Base-by-base conservation (phyloP, 23 tunicate genomes). In the Trididemnum clinides region DNA sequence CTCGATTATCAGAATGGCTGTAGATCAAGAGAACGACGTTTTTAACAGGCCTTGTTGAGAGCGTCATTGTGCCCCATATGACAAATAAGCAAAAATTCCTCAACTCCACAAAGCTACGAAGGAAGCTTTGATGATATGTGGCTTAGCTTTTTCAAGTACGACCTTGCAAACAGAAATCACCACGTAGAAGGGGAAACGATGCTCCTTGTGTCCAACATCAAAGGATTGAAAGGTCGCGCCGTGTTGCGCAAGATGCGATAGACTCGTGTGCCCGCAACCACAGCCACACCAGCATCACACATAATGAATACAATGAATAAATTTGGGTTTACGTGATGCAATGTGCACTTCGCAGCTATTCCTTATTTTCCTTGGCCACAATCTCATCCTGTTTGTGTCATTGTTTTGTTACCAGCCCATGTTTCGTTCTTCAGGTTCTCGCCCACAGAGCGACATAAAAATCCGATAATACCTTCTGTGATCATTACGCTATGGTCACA, bases 71-170 rank as follows among this genome's bases (percentile, higher is more conserved):
- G 22, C 80, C 80, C 57, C 80, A 38, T 37, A 70, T 70, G 76
- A 70, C 4, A 37, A 70, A 35, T 27, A 70, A 37, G n/a, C n/a
- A n/a, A n/a, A 70, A 70, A 70, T n/a, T 27, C 76, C 36, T 27
- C 76, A 70, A 25, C 76, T 70, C 76, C 76, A 70, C 36, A 70
- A 70, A 70, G 76, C 76, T 37, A 70, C 76, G 30, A 70, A n/a
- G 30, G 76, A 70, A n/a, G 76, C 76, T 29, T 27, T 70, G 36
- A n/a, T 70, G 76, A 70, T 35, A 70, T 70, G 36, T 70, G 76
- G 76, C 34, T 70, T 70, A 70, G 19, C 76, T 70, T 70, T 70
- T 25, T n/a, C 12, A 27, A 70, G 36, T 70, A 29, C 76, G 30
- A 27, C 76, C 7, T 37, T 27, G 76, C 76, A n/a, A 25, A 33